These are phyloP conservation scores for Zeus faber DNA, from an alignment of 2,113 vertebrate species.

Conservation along the genomic window DNA sequence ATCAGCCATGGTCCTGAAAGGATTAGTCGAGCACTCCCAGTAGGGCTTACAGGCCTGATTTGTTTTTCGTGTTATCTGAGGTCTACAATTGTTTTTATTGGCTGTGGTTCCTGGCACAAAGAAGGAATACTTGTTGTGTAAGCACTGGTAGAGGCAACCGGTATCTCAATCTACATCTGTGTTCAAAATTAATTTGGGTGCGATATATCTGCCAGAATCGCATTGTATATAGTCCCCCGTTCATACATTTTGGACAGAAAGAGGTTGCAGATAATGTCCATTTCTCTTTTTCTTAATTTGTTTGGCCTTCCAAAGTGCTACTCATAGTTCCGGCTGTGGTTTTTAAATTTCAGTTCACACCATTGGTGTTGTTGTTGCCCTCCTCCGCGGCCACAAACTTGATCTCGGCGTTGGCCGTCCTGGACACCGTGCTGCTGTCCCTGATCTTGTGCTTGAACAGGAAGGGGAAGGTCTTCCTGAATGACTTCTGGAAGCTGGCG, in stretches of 20 bases:
- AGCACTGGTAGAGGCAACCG: too few species aligned
- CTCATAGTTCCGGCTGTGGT: too few species aligned
- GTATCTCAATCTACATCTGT: too few species aligned
- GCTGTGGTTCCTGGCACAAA: conserved; percentile 26
- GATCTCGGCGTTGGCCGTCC: conserved; percentile 81
- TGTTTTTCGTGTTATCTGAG: neutral
- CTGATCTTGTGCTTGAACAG: conserved; percentile 78
- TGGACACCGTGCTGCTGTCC: conserved; percentile 75
- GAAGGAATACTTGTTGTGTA: too few species aligned
- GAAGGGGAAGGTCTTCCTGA: conserved; percentile 81
- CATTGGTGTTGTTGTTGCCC: conserved; percentile 63
- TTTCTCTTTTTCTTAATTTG: too few species aligned
- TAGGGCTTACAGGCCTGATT: neutral
- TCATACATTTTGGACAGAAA: too few species aligned
- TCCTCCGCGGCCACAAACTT: conserved; percentile 80
- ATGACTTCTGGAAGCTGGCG: conserved; percentile 82
- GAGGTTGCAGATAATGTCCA: too few species aligned
- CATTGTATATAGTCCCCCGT: too few species aligned
- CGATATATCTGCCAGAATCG: too few species aligned
- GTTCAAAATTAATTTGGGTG: too few species aligned
- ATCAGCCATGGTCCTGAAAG: neutral
- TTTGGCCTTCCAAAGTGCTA: neutral
- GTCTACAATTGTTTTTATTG: conserved; percentile 3
- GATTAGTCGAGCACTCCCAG: neutral
- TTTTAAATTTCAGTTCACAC: conserved; percentile 55